A percentile compares a stretch with the other conserved stretches of the same genome.
phyloP scores from a whole-genome alignment of 2,888 invertebrate genomes.

The Didymodactylos carnosus region DNA sequence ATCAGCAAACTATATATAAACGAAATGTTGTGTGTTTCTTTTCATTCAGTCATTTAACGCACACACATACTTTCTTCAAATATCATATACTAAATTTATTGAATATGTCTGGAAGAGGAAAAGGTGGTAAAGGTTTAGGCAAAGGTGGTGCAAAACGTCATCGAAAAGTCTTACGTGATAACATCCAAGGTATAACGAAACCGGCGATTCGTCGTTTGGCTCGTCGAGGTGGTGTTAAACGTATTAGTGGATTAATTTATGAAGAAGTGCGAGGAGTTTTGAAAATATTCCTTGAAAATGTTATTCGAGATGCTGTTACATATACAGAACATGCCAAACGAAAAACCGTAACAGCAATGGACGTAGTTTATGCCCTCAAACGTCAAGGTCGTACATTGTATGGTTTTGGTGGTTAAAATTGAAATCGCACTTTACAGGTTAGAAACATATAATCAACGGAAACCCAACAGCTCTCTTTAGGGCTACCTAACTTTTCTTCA shows the following conservation, averaged over 20 bases:
- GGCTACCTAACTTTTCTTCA: no score
- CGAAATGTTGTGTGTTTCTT: no score
- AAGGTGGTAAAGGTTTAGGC: constrained; percentile 56
- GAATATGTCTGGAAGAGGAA: constrained; percentile 55
- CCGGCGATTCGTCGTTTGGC: constrained; percentile 17
- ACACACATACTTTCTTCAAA: no score
- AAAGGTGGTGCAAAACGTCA: constrained; percentile 39
- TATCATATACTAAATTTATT: no score
- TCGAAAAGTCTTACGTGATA: constrained; percentile 17
- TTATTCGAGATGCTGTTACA: constrained; percentile 58
- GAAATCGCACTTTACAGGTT: background rate
- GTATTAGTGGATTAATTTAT: constrained; percentile 52
- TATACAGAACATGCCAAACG: constrained; percentile 67
- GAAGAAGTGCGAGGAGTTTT: constrained; percentile 56
- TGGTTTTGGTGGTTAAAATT: constrained; percentile 48
- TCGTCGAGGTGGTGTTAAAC: constrained; percentile 26
- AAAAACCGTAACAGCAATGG: constrained; percentile 67
- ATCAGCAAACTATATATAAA: no score
- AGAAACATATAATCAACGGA: background rate
- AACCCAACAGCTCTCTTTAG: constrained; percentile 6
- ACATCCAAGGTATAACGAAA: constrained; percentile 18
- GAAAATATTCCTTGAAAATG: constrained; percentile 58
- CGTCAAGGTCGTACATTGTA: constrained; percentile 59
- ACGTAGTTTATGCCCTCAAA: constrained; percentile 61
- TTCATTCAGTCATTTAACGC: no score